Base-by-base conservation (phyloP, 64 coral and sea anemone genomes). In the Actinia tenebrosa region DNA sequence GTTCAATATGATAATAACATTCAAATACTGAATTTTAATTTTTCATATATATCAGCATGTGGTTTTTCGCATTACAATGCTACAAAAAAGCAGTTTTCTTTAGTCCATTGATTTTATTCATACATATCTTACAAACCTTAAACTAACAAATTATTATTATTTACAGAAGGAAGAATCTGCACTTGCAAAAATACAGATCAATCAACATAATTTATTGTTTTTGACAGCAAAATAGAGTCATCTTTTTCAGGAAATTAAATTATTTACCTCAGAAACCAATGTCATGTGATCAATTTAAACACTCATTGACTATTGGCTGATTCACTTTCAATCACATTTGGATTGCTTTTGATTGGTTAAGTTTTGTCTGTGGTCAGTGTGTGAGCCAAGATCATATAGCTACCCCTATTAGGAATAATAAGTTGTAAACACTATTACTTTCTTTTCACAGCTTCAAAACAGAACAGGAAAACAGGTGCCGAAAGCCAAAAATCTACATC, bases 381-480 rank as follows among this genome's bases (percentile, higher is more conserved):
- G 26, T 75, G 7, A 75, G 26, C 10, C 69, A 75, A 75, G 69
- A 26, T 75, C 25, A 75, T 75, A 75, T 23, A n/a, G 7, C 56
- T 58, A 13, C 7, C 30, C 15, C 15, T 58, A 13, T 6, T 58
- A 66, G 3, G n/a, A 75, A 27, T 75, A 75, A 43, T 13, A 75
- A 14, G 9, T 25, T 72, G 26, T 30, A 75, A 75, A 75, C 11
- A 75, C 13, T 42, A 3, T 75, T 75, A 11, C 42, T 72, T 75
- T 75, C 23, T 42, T 75, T 75, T 75, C 42, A 23, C 25, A 75
- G 69, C 69, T 75, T 30, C 69, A 75, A 75, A 75, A 75, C 69
- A 75, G 25, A 75, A 9, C 25, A 27, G 27, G 23, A 75, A 75
- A 15, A 13, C 69, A 75, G 69, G 25, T 75, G 25, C 25, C 42